Percentiles rank a stretch among this genome's conserved stretches.
Conservation (phyloP, 2,797 vertebrate genomes). For the Odontamblyopus rebecca region DNA sequence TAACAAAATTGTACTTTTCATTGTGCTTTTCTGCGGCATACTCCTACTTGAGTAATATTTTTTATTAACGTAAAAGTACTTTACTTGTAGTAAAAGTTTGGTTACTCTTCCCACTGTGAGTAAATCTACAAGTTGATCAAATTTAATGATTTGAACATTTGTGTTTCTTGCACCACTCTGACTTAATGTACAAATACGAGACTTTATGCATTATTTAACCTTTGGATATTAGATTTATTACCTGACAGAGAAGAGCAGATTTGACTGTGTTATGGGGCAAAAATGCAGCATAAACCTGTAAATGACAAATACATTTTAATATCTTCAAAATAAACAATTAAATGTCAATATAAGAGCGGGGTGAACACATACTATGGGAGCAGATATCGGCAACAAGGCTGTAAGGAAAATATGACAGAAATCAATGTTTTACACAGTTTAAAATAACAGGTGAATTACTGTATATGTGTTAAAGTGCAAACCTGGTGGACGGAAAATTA, state of each 20-base stretch:
- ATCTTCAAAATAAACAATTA: background rate
- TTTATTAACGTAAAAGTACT: no score
- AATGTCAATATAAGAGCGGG: background rate
- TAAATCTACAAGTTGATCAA: no score
- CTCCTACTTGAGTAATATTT: no score
- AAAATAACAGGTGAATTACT: no score
- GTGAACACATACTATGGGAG: conserved; percentile 65
- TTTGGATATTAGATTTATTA: conserved; percentile 34
- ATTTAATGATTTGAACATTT: no score
- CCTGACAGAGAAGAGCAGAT: conserved; percentile 72
- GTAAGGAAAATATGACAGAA: conserved; percentile 22
- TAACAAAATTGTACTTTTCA: no score
- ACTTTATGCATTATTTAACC: no score
- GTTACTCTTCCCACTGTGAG: no score
- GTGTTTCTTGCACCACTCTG: no score
- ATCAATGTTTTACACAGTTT: background rate
- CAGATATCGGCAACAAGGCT: conserved; percentile 68
- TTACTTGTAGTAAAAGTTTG: no score
- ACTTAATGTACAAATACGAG: no score
- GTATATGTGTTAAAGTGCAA: background rate
- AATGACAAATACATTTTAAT: conserved; percentile 4
- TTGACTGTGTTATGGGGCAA: conserved; percentile 64
- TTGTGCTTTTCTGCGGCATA: no score
- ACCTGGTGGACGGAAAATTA: conserved; percentile 74
- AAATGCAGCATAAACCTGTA: conserved; percentile 68